Conservation (phyloP, 2,797 vertebrate genomes). For the Apodemus agrarius region DNA sequence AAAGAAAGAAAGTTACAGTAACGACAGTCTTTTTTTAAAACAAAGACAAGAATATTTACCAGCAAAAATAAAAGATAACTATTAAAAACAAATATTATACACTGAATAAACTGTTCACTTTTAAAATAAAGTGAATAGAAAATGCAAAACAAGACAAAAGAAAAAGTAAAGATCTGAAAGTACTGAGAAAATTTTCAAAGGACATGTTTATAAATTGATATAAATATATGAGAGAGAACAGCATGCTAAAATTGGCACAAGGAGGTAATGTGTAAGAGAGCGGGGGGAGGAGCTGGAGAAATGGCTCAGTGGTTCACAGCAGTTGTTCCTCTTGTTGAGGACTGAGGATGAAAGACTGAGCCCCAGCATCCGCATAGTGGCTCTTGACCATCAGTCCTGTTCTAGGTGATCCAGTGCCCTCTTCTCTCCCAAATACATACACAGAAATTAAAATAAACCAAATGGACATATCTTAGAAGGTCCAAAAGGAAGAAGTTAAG, state of each 20-base stretch:
- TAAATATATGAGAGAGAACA: neutral
- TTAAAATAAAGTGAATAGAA: slow-evolving; percentile 4
- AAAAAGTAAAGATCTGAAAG: neutral
- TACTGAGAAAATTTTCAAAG: neutral
- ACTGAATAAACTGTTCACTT: neutral
- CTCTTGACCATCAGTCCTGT: neutral
- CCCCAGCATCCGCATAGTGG: neutral
- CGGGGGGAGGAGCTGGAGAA: neutral
- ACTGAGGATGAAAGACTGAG: no score
- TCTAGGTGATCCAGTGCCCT: neutral
- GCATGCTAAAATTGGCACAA: neutral
- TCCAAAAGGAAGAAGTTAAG: slow-evolving; percentile 14
- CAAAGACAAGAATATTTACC: neutral
- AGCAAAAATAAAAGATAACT: neutral
- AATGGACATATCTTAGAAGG: neutral
- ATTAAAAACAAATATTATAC: neutral
- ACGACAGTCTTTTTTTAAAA: neutral
- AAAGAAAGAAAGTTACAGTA: neutral
- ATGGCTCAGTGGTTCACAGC: neutral
- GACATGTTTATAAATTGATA: neutral
- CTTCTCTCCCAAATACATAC: neutral
- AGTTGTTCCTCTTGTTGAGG: neutral
- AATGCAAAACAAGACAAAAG: neutral
- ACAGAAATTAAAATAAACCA: neutral
- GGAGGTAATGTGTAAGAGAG: neutral